Base-by-base conservation (phyloP, 2,888 invertebrate species). In the Ctenicera cuprea region DNA sequence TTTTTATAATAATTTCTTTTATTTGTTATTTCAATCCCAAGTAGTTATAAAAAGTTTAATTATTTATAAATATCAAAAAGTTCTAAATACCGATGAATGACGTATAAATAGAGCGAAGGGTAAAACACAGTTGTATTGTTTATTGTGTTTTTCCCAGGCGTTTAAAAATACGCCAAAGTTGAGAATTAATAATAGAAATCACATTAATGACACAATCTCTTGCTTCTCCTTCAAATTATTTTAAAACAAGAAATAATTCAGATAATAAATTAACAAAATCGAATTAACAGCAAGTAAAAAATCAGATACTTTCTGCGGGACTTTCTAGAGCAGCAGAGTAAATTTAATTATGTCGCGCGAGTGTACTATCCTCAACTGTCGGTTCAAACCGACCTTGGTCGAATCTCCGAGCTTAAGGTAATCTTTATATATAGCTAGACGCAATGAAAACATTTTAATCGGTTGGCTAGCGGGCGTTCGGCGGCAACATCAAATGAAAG, bases 161-260 rank as follows among this genome's bases (percentile, higher is more conserved):
- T 50, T 50, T 20, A 16, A 50, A 50, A 50, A 50, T 22, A 22
- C 9, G 20, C 20, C 12, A 50, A 22, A 50, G 9, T 11, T 22
- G 50, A 20, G 5, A 50, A 50, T 50, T 20, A 50, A 50, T 20
- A 50, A 50, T 50, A 50, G 50, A 1, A 50, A 50, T 50, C 50
- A 50, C 12, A 22, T n/a, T n/a, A n/a, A 22, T 50, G 50, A 50
- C 11, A 50, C 22, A 5, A 22, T 2, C 20, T 3, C 20, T 22
- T n/a, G n/a, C n/a, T 41, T 14, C 7, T 41, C 18, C 18, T 20
- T 11, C 3, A 22, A 48, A 22, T 50, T 18, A n/a, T 3, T n/a
- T n/a, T n/a, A n/a, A n/a, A n/a, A n/a, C n/a, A n/a, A n/a, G n/a
- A 30, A 26, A 33, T 16, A 54, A 54, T 14, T 54, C 8, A 7